Evolutionary conservation across 1,140 invertebrate species (phyloP).

Genomic region (Bursaphelenchus mucronatus): DNA sequence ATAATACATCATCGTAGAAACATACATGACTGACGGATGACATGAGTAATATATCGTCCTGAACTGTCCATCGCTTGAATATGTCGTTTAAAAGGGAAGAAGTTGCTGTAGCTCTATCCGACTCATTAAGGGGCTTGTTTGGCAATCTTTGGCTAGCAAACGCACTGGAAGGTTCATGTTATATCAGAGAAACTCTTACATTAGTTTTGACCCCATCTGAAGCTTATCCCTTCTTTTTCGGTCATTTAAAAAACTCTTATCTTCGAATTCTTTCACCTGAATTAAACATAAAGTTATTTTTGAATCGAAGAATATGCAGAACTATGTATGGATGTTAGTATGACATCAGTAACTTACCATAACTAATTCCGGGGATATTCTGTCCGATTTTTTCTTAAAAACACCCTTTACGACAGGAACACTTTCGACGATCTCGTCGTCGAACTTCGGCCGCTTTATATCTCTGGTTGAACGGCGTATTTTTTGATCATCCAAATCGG

Average conservation of each 20-base stretch:
- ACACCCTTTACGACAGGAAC: constrained; percentile 55
- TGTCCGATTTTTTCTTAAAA: constrained; percentile 64
- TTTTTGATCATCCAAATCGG: not conserved
- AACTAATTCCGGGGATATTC: constrained; percentile 67
- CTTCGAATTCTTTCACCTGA: constrained; percentile 2
- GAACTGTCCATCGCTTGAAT: constrained; percentile 89
- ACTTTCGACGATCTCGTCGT: constrained; percentile 82
- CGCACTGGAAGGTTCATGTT: constrained; percentile 14
- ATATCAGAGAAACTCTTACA: not conserved
- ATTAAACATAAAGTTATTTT: no score
- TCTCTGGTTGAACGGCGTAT: constrained; percentile 74
- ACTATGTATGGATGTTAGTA: no score
- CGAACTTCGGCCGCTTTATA: constrained; percentile 89
- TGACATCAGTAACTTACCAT: constrained; percentile 31
- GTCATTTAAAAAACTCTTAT: constrained; percentile 1
- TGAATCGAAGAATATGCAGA: no score
- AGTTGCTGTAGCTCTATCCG: constrained; percentile 18
- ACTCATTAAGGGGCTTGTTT: constrained; percentile 25
- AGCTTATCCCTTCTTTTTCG: constrained; percentile 12
- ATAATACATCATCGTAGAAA: constrained; percentile 23
- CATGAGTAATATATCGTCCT: constrained; percentile 88
- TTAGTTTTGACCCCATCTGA: constrained; percentile 29
- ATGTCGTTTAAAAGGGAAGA: constrained; percentile 67
- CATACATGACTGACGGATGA: constrained; percentile 83
- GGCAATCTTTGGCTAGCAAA: constrained; percentile 11